A percentile compares a stretch with the other conserved stretches of the same genome.
phyloP scores from a whole-genome alignment of 2,888 invertebrate genomes.

The Caenorhabditis afra region DNA sequence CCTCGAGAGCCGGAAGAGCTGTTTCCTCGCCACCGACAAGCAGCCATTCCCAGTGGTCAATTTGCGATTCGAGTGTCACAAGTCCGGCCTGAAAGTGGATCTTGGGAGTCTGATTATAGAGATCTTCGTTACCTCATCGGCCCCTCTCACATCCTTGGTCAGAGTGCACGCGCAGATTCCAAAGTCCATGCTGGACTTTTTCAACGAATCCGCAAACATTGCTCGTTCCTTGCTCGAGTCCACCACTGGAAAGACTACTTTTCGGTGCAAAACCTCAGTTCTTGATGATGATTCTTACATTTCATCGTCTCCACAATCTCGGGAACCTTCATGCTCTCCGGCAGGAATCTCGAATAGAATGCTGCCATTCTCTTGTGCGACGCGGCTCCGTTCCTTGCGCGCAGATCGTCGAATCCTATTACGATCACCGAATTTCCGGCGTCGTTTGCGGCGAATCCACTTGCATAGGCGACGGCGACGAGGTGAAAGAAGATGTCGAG shows the following conservation, averaged over 20 bases:
- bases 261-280: neutral
- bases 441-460: slow-evolving; percentile 46
- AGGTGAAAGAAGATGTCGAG: slow-evolving; percentile 58
- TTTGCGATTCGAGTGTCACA: slow-evolving; percentile 27
- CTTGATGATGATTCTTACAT: slow-evolving; percentile 8
- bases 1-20: slow-evolving; percentile 54
- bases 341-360: slow-evolving; percentile 57
- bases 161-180: slow-evolving; percentile 46
- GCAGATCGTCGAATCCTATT: slow-evolving; percentile 49
- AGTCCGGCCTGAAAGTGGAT: slow-evolving; percentile 6
- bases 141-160: slow-evolving; percentile 24
- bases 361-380: slow-evolving; percentile 53
- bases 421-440: slow-evolving; percentile 46
- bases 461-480: slow-evolving; percentile 33
- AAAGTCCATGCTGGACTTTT: slow-evolving; percentile 35
- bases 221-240: slow-evolving; percentile 38
- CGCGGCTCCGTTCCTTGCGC: slow-evolving; percentile 23
- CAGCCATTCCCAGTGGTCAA: slow-evolving; percentile 59
- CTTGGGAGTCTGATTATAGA: too few species aligned
- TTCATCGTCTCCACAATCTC: slow-evolving; percentile 59
- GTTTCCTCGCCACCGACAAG: slow-evolving; percentile 55
- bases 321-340: slow-evolving; percentile 32
- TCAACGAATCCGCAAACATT: slow-evolving; percentile 23
- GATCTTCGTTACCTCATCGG: slow-evolving; percentile 15
- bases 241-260: slow-evolving; percentile 35